Evolutionary conservation across 2,888 invertebrate species (phyloP).

Genomic region (Helobdella robusta): DNA sequence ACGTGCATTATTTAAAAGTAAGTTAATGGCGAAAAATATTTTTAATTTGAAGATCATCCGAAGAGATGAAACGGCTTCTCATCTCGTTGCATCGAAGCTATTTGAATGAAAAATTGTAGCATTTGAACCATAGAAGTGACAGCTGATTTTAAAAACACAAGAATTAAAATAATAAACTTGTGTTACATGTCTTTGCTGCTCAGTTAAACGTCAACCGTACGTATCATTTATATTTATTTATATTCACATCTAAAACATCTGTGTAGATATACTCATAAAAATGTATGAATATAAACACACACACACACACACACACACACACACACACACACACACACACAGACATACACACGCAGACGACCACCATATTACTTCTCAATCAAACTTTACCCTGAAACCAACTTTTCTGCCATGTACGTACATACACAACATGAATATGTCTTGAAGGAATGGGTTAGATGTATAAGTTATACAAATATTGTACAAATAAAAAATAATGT

Average conservation of each 20-base stretch:
- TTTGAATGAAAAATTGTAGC: too few relatives aligned
- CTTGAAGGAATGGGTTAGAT: not conserved
- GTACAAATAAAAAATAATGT: too few relatives aligned
- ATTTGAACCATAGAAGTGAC: too few relatives aligned
- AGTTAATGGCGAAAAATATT: too few relatives aligned
- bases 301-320: conserved; percentile 17
- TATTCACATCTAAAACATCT: not conserved
- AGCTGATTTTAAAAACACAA: too few relatives aligned
- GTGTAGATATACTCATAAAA: conserved; percentile 1
- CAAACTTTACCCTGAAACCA: too few relatives aligned
- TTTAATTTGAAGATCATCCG: too few relatives aligned
- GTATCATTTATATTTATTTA: not conserved
- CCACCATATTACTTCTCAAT: not conserved
- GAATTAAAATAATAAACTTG: too few relatives aligned
- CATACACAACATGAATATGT: conserved; percentile 10
- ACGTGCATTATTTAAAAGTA: too few relatives aligned
- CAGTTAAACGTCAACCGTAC: not conserved
- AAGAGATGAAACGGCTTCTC: too few relatives aligned
- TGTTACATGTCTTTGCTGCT: too few relatives aligned
- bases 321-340: conserved; percentile 17
- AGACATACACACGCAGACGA: conserved; percentile 10
- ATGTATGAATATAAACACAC: conserved; percentile 7
- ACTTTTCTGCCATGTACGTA: not conserved
- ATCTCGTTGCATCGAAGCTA: too few relatives aligned
- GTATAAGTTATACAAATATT: not conserved